These are phyloP conservation scores for Bolinopsis microptera DNA, from an alignment of 37 sponge, comb jelly and placozoan genomes.

Conservation along the genomic window DNA sequence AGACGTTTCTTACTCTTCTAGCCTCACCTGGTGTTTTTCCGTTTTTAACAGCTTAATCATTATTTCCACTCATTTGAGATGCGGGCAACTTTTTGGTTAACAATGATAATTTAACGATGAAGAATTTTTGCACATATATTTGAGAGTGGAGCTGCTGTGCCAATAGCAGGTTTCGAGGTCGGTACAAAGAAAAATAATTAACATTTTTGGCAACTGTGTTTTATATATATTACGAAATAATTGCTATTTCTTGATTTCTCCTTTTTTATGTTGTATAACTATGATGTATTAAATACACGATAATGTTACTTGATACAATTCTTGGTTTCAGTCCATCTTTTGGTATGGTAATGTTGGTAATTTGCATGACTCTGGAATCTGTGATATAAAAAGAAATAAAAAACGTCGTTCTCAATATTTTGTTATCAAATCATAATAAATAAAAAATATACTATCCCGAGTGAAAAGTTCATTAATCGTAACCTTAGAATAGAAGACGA, in stretches of 20 bases:
- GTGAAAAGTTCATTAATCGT: too few species aligned
- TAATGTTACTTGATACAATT: slow-evolving; percentile 25
- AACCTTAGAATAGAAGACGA: too few species aligned
- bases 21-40: not conserved
- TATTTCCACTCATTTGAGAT: not conserved
- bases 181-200: not conserved
- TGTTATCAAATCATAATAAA: too few species aligned
- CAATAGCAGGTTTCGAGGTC: not conserved
- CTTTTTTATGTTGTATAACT: slow-evolving; percentile 67
- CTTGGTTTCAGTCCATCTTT: too few species aligned
- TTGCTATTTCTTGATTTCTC: slow-evolving; percentile 64
- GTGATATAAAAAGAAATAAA: too few species aligned
- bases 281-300: slow-evolving; percentile 57
- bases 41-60: slow-evolving; percentile 41
- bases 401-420: too few species aligned
- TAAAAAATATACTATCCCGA: too few species aligned
- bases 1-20: slow-evolving; percentile 21
- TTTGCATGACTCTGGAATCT: too few species aligned
- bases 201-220: slow-evolving; percentile 1
- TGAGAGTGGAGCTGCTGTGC: not conserved
- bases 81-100: slow-evolving; percentile 28
- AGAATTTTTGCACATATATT: not conserved
- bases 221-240: slow-evolving; percentile 63
- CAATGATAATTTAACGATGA: slow-evolving; percentile 27
- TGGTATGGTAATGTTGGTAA: too few species aligned